Percentiles rank a stretch among this genome's conserved stretches.
These are phyloP conservation scores for Erannis defoliaria DNA, from an alignment of 2,888 invertebrate genomes.

Conservation along the genomic window DNA sequence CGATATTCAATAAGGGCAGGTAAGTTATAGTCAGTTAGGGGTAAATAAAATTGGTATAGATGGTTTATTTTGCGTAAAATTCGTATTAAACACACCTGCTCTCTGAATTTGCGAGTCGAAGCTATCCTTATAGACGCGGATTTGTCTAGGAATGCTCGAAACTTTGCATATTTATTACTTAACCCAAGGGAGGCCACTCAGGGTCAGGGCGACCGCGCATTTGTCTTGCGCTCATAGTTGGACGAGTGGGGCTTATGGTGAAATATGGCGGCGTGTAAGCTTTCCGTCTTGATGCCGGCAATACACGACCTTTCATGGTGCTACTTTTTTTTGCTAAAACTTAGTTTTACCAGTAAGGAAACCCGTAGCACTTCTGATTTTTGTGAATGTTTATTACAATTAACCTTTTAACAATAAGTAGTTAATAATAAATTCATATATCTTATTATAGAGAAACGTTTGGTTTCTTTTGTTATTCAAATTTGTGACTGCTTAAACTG, in stretches of 20 bases:
- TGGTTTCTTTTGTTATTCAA: not conserved
- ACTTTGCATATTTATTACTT: constrained; percentile 79
- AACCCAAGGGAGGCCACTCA: constrained; percentile 60
- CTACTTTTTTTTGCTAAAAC: constrained; percentile 9
- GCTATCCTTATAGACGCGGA: constrained; percentile 70
- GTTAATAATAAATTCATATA: not conserved
- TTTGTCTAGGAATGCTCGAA: constrained; percentile 75
- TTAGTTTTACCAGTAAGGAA: not conserved
- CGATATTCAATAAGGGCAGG: constrained; percentile 12
- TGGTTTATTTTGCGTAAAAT: constrained; percentile 72
- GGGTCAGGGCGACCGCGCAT: constrained; percentile 57
- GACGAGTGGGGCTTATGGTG: constrained; percentile 57
- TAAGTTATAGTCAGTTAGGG: constrained; percentile 1
- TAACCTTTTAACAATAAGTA: too few relatives aligned
- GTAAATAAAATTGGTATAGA: constrained; percentile 54
- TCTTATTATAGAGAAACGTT: not conserved
- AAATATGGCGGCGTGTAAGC: constrained; percentile 57
- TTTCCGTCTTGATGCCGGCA: constrained; percentile 42
- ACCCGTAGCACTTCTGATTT: not conserved
- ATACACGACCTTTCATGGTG: constrained; percentile 12
- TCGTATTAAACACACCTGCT: constrained; percentile 75
- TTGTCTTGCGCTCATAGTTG: constrained; percentile 59
- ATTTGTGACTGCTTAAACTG: not conserved
- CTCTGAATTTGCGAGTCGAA: constrained; percentile 65
- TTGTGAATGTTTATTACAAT: not conserved